A percentile compares a stretch with the other conserved stretches of the same genome.
Conservation (phyloP, 2,888 invertebrate genomes). For the Salticus scenicus region DNA sequence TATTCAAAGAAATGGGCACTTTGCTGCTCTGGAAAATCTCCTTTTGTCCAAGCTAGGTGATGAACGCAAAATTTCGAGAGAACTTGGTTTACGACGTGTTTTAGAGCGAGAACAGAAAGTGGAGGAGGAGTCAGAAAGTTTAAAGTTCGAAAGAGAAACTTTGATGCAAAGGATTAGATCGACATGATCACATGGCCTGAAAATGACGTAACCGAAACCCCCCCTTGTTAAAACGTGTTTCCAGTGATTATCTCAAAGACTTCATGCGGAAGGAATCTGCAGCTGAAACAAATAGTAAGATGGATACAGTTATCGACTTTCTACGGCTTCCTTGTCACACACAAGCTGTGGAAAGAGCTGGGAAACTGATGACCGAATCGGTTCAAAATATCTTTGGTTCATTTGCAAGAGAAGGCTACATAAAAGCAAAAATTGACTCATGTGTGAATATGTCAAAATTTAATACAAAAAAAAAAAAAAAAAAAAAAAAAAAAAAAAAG, state of each 20-base stretch:
- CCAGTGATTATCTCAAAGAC: background rate
- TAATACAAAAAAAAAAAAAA: too few species aligned
- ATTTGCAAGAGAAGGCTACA: background rate
- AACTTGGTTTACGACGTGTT: background rate
- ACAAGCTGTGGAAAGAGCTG: background rate
- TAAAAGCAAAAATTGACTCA: conserved; percentile 5
- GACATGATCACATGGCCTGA: background rate
- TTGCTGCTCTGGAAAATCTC: background rate
- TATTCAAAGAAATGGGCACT: conserved; percentile 6
- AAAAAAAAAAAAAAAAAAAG: too few species aligned
- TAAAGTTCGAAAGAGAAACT: background rate
- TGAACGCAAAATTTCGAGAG: background rate
- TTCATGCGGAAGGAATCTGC: background rate
- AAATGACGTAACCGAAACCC: background rate
- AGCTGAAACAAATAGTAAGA: background rate
- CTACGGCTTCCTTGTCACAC: background rate
- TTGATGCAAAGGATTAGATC: conserved; percentile 4
- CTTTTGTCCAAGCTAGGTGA: background rate
- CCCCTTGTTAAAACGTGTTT: background rate
- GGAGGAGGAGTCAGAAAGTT: conserved; percentile 7
- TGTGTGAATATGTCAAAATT: background rate
- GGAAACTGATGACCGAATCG: background rate
- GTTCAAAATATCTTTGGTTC: too few species aligned
- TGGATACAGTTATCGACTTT: background rate
- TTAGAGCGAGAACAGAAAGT: conserved; percentile 8